Conservation (phyloP, 2,888 invertebrate genomes). For the Drosophila kambysellisi region DNA sequence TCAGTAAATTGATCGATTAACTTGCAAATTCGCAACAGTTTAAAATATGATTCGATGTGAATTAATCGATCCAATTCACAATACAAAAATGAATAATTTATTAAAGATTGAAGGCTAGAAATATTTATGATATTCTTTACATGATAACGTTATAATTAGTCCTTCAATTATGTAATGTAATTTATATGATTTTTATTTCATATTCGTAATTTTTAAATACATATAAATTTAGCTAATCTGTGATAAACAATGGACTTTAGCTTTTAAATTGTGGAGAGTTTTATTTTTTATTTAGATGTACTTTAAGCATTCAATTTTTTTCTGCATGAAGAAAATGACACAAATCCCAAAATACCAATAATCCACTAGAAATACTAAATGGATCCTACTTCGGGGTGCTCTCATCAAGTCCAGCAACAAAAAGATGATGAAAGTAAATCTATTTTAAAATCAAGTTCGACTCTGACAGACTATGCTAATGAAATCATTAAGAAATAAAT, state of each 20-base stretch:
- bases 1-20: slow-evolving; percentile 52
- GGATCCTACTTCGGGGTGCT: neutral
- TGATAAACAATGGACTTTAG: neutral
- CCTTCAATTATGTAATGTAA: neutral
- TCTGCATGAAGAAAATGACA: neutral
- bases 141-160: neutral
- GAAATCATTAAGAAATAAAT: neutral
- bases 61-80: slow-evolving; percentile 22
- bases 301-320: neutral
- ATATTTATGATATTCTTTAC: neutral
- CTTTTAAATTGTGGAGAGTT: neutral
- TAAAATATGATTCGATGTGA: slow-evolving; percentile 52
- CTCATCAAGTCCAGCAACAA: neutral
- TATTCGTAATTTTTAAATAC: neutral
- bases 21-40: slow-evolving; percentile 53
- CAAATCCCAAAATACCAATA: neutral
- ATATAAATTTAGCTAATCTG: neutral
- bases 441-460: neutral
- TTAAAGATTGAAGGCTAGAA: neutral
- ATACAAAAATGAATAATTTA: neutral
- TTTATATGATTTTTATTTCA: neutral
- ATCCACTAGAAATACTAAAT: neutral
- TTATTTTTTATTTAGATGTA: neutral
- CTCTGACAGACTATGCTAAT: neutral
- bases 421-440: neutral